Evolutionary conservation across 2,113 vertebrate species (phyloP).

Genomic region (Herpetotheres cachinnans): DNA sequence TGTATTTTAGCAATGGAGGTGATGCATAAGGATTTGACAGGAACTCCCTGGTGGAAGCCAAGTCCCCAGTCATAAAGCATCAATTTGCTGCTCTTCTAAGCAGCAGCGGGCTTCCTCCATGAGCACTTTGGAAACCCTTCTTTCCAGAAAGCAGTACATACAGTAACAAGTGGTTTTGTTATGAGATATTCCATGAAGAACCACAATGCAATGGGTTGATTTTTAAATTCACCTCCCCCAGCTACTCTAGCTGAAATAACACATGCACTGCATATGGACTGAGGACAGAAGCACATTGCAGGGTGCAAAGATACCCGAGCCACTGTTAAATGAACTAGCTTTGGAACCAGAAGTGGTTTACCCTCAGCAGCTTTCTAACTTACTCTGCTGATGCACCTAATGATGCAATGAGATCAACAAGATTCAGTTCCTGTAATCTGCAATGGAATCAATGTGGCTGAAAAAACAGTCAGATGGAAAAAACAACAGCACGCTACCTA

Average conservation of each 20-base stretch:
- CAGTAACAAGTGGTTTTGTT: neutral
- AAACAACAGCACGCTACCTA: neutral
- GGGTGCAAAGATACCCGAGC: neutral
- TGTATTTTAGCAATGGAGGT: neutral
- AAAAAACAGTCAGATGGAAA: neutral
- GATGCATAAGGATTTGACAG: neutral
- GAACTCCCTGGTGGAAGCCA: neutral
- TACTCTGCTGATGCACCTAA: neutral
- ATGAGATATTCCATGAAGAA: neutral
- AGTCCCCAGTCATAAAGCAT: neutral
- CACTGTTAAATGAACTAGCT: neutral
- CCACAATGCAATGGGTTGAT: neutral
- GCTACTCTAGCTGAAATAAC: neutral
- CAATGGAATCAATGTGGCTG: neutral
- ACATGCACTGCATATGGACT: fast-evolving
- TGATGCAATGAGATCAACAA: neutral
- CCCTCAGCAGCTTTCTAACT: neutral
- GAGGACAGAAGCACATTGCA: neutral
- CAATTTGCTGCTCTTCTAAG: neutral
- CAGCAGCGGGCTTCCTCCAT: neutral
- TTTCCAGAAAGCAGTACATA: neutral
- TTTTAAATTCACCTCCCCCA: neutral
- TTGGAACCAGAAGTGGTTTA: neutral
- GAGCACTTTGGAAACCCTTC: neutral
- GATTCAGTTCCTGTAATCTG: neutral